These are phyloP conservation scores for Drosophila albomicans DNA, from an alignment of 1,140 invertebrate genomes.

Conservation along the genomic window DNA sequence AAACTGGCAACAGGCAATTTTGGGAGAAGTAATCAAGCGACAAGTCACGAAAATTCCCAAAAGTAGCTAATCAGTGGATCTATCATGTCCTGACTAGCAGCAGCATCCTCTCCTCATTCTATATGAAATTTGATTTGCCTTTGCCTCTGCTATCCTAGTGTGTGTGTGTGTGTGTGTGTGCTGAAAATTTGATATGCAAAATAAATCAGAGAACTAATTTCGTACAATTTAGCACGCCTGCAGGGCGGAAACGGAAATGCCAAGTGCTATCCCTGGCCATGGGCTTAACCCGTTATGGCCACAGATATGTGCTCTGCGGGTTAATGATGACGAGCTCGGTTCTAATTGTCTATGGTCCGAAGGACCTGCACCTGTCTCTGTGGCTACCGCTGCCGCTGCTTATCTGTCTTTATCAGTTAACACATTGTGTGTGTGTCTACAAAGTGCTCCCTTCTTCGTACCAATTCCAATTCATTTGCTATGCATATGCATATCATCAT, in stretches of 20 bases:
- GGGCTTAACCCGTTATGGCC: not conserved
- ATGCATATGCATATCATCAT: constrained; percentile 25
- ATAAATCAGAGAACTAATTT: constrained; percentile 61
- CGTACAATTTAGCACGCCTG: constrained; percentile 50
- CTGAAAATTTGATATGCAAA: constrained; percentile 57
- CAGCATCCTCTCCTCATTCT: not conserved
- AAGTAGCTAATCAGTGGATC: constrained; percentile 67
- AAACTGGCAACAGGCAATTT: constrained; percentile 42
- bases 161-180: constrained; percentile 2
- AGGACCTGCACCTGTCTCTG: not conserved
- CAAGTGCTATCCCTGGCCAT: not conserved
- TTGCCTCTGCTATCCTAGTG: constrained; percentile 1
- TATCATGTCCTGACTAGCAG: constrained; percentile 42
- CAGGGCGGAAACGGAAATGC: constrained; percentile 52
- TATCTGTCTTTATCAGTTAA: constrained; percentile 21
- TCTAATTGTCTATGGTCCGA: constrained; percentile 24
- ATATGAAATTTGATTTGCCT: constrained; percentile 52
- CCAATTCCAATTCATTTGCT: constrained; percentile 9
- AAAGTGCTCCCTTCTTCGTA: not conserved
- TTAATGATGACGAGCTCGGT: constrained; percentile 17
- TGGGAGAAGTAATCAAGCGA: constrained; percentile 68
- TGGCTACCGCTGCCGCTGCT: not conserved
- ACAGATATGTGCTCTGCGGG: constrained; percentile 4
- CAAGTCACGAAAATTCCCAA: constrained; percentile 63
- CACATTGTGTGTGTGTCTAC: constrained; percentile 1